Evolutionary conservation across 2,797 vertebrate genomes (phyloP).

Genomic region (Diceros bicornis): DNA sequence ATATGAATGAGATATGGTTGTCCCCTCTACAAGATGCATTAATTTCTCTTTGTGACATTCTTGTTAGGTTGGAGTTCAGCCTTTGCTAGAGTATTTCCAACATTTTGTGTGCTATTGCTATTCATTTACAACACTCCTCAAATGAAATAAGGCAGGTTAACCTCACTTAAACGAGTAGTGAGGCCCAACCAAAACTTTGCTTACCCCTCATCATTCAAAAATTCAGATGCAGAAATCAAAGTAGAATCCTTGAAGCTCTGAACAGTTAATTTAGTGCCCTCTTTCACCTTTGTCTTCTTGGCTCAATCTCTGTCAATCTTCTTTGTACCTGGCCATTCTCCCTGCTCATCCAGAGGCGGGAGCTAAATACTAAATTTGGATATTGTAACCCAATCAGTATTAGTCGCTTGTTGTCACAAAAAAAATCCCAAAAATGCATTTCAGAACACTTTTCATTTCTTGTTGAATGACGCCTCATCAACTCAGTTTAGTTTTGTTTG

Average conservation of each 20-base stretch:
- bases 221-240: background rate
- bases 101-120: background rate
- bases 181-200: background rate
- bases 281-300: background rate
- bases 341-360: background rate
- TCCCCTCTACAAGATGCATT: background rate
- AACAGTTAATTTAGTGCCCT: background rate
- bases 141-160: constrained; percentile 12
- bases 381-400: background rate
- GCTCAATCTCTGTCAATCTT: background rate
- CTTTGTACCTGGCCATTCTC: background rate
- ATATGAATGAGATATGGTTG: background rate
- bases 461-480: constrained; percentile 25
- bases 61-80: background rate
- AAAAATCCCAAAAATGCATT: background rate
- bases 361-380: background rate
- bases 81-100: background rate
- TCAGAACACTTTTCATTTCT: background rate
- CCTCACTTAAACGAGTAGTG: background rate
- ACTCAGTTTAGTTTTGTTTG: constrained; percentile 49
- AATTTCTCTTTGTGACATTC: background rate
- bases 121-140: background rate
- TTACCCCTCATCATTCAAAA: background rate
- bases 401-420: background rate
- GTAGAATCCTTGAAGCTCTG: background rate